Percentiles rank a stretch among this genome's conserved stretches.
Evolutionary conservation across 1,140 invertebrate genomes (phyloP).

Genomic region (Dreissena rostriformis): DNA sequence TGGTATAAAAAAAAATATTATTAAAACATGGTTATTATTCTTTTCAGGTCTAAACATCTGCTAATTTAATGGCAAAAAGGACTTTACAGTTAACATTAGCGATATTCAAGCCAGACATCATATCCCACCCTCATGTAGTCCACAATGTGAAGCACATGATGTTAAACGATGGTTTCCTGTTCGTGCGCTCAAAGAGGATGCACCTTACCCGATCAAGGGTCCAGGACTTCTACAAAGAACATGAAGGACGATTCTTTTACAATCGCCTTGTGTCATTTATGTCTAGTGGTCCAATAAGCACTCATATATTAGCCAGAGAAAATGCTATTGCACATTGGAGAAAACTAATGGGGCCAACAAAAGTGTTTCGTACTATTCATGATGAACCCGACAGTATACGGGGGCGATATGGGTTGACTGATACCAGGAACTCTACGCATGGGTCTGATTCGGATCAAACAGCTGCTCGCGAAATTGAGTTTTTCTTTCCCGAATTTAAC

Average conservation of each 20-base stretch:
- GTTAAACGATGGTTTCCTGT: conserved; percentile 87
- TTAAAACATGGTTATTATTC: too few relatives aligned
- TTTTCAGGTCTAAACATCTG: too few relatives aligned
- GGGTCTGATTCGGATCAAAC: conserved; percentile 94
- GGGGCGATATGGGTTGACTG: conserved; percentile 92
- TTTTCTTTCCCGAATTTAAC: conserved; percentile 92
- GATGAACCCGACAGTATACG: conserved; percentile 89
- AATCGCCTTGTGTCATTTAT: conserved; percentile 93
- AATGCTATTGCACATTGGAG: conserved; percentile 92
- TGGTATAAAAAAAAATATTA: too few relatives aligned
- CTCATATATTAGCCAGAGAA: conserved; percentile 88
- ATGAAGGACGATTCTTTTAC: conserved; percentile 93
- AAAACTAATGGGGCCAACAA: conserved; percentile 92
- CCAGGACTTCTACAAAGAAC: conserved; percentile 91
- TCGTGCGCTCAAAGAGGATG: conserved; percentile 87
- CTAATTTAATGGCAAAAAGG: too few relatives aligned
- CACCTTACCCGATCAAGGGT: conserved; percentile 86
- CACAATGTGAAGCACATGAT: conserved; percentile 84
- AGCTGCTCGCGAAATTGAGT: conserved; percentile 88
- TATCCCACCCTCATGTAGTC: conserved; percentile 73
- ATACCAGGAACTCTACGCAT: conserved; percentile 95
- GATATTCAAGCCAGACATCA: conserved; percentile 78
- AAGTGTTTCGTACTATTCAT: conserved; percentile 88
- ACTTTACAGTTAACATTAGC: conserved; percentile 76
- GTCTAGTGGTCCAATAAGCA: conserved; percentile 91